Evolutionary conservation across 2,797 vertebrate species (phyloP), one percentile per base, ranked within the genome.

Genomic region (Todus mexicanus): DNA sequence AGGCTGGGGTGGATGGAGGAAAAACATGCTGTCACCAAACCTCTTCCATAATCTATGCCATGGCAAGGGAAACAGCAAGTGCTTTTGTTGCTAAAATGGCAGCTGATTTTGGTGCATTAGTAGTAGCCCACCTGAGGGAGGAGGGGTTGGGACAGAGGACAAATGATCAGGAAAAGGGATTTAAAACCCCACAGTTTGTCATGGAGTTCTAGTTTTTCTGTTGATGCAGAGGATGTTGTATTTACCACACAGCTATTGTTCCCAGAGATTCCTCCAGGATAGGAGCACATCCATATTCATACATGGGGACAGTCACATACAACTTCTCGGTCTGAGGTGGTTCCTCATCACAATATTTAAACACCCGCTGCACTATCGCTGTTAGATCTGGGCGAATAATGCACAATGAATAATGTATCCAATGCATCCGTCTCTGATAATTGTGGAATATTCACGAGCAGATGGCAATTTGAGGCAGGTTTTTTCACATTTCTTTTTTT

Each of bases 401-500:
- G 94, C 90, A 82, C 91, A 74, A 91, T 94, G 91, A 94, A 95
- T 95, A 95, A 96, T 93, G 92, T 83, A 96, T 93, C 90, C 85
- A 85, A 81, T 47, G 92, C 90, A 87, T 84, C 84, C 5, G 2
- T 78, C 84, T 56, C 77, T 83, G 89, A 77, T 94, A 92, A 93
- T 94, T 95, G 93, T 90, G 89, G 93, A 87, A 91, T 89, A 96
- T 92, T 93, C 92, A 92, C 50, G 83, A 93, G 94, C 96, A 96
- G 96, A 94, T 96, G 96, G 94, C 92, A 93, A 87, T 76, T 91
- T 29, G 65, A 72, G 65, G 87, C 87, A 87, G 88, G 76, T 51
- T 91, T 91, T 94, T 84, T 84, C 80, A 92, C 92, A 80, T 94
- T 81, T 42, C 66, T 69, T 92, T 87, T 80, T 80, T 86, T 80